Evolutionary conservation across 2,888 invertebrate species (phyloP).

Genomic region (Dasypolia templi): DNA sequence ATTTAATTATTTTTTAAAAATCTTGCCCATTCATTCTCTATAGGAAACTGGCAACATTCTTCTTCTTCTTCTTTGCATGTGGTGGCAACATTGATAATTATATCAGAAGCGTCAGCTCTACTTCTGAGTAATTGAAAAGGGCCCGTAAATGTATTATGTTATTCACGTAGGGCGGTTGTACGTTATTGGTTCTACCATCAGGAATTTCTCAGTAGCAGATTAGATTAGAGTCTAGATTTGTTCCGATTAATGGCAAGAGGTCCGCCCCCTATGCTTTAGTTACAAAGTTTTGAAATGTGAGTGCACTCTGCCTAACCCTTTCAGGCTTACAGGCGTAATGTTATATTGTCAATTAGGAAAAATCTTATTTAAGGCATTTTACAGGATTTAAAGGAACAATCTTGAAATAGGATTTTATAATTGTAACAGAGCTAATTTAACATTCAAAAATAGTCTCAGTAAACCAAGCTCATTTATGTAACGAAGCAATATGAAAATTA

Average conservation of each 20-base stretch:
- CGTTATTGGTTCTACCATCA: background rate
- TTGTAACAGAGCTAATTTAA: background rate
- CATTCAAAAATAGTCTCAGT: background rate
- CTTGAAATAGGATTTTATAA: background rate
- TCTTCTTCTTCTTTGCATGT: background rate
- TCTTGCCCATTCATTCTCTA: background rate
- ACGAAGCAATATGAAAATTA: slow-evolving; percentile 38
- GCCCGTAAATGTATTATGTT: background rate
- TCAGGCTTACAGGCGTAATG: too few relatives aligned
- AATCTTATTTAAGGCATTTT: background rate
- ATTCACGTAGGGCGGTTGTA: background rate
- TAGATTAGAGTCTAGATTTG: background rate
- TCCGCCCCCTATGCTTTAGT: too few relatives aligned
- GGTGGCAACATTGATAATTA: background rate
- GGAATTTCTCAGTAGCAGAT: background rate
- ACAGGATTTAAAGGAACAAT: background rate
- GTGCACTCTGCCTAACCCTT: too few relatives aligned
- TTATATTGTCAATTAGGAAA: too few relatives aligned
- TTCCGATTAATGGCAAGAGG: background rate
- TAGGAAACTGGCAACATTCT: background rate
- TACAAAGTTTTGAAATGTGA: too few relatives aligned
- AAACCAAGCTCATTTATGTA: background rate
- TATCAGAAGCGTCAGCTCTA: background rate
- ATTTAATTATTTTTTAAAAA: background rate
- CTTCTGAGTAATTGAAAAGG: background rate